Evolutionary conservation across 1,140 invertebrate genomes (phyloP), one percentile per base, ranked within the genome.

Genomic region (Halictus rubicundus): DNA sequence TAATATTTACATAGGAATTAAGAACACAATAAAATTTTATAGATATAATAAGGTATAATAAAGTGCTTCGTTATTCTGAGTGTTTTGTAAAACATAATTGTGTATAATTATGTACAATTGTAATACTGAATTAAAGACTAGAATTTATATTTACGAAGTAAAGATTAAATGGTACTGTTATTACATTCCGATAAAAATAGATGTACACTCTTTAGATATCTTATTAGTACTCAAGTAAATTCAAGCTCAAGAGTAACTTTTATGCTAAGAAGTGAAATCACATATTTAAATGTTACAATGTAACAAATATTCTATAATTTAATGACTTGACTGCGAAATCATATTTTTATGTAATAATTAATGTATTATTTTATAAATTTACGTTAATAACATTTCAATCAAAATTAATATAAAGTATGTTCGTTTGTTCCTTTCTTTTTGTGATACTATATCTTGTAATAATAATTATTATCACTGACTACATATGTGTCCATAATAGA

Each of bases 111-210:
- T 46, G 0, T 25, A 69, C 32, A 10, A 60, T 16, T 39, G 5
- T 68, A 76, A 76, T 68, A 68, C 64, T 76, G 64, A n/a, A 7
- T 76, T 46, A 68, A 69, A 59, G 74, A 77, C 74, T 69, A 77
- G 27, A 69, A 23, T 61, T 61, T 37, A 37, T 65, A 52, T 1
- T 73, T 57, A 9, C 42, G 54, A 57, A 57, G 23, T 10, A 19
- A 52, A 32, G 19, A 54, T 39, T 70, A 16, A 39, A 39, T 8
- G n/a, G 14, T 59, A 69, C 8, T 21, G n/a, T 8, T 70, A 19
- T 52, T 52, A 52, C 23, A 32, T 59, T 39, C 7, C 54, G 39
- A 39, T n/a, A 23, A 70, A 57, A 59, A 12, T 23, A 70, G 37
- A 32, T 37, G 46, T 32, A 52, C 66, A 16, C 23, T 32, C 1